Evolutionary conservation across 2,797 vertebrate species (phyloP).

Genomic region (Novumbra hubbsi): DNA sequence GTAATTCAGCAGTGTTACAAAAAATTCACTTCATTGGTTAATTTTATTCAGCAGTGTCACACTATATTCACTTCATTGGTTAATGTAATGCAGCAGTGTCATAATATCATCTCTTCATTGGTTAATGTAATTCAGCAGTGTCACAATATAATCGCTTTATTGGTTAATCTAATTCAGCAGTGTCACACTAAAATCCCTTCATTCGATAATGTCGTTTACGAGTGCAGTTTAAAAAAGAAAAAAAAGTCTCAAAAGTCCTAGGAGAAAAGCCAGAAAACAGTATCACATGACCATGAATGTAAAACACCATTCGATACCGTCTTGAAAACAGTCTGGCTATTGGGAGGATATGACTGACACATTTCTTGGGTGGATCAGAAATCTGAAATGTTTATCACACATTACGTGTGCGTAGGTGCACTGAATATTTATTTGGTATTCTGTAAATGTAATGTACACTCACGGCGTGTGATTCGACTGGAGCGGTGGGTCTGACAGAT

Average conservation of each 20-base stretch:
- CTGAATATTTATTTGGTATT: neutral
- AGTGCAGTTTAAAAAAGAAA: slow-evolving; percentile 22
- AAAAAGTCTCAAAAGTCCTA: slow-evolving; percentile 19
- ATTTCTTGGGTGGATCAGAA: slow-evolving; percentile 46
- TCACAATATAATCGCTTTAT: no score
- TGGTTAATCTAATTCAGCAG: no score
- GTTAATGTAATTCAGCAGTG: no score
- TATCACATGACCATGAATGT: slow-evolving; percentile 21
- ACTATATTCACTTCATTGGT: no score
- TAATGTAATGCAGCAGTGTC: no score
- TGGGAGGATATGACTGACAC: slow-evolving; percentile 57
- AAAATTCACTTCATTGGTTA: no score
- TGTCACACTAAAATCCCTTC: no score
- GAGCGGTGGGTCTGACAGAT: slow-evolving; percentile 44
- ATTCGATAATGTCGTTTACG: slow-evolving; percentile 21
- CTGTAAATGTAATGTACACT: neutral
- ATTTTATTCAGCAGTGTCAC: no score
- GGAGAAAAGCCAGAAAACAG: slow-evolving; percentile 22
- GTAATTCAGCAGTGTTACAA: no score
- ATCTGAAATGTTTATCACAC: neutral
- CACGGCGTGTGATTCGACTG: slow-evolving; percentile 5
- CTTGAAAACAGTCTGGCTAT: slow-evolving; percentile 41
- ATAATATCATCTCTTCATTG: no score
- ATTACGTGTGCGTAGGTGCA: neutral
- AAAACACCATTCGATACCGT: slow-evolving; percentile 37